A percentile compares a stretch with the other conserved stretches of the same genome.
These are phyloP conservation scores for Heliothis subflexa DNA, from an alignment of 1,140 invertebrate species.

Conservation along the genomic window DNA sequence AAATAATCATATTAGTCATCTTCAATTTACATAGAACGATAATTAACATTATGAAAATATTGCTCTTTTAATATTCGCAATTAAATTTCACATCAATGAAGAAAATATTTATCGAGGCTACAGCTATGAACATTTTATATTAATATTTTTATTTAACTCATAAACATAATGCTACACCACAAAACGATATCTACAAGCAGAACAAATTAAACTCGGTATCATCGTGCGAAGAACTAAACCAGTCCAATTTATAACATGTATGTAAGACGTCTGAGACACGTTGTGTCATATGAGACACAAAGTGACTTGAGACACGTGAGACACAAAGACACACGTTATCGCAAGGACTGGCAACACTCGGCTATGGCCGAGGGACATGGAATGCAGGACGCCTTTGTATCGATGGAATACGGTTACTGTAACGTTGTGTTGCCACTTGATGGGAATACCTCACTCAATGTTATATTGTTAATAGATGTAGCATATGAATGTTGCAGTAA, in stretches of 20 bases:
- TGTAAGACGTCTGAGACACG: background rate
- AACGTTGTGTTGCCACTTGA: background rate
- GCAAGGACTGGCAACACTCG: background rate
- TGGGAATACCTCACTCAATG: background rate
- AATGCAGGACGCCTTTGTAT: constrained; percentile 2
- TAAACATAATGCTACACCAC: too few species aligned
- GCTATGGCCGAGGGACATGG: background rate
- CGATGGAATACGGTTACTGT: background rate
- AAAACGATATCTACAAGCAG: too few species aligned
- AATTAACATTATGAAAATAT: background rate
- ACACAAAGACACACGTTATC: constrained; percentile 16
- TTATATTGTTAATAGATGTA: background rate
- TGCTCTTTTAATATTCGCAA: background rate
- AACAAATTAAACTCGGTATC: too few species aligned
- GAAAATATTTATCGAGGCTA: background rate
- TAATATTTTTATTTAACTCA: background rate
- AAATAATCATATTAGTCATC: too few species aligned
- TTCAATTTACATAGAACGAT: too few species aligned
- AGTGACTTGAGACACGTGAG: constrained; percentile 2
- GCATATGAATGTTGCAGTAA: too few species aligned
- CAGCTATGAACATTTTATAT: background rate
- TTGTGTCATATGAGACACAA: constrained; percentile 1
- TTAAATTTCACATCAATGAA: background rate
- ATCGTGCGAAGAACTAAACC: too few species aligned
- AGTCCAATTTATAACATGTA: background rate